A percentile compares a stretch with the other conserved stretches of the same genome.
These are phyloP conservation scores for Hirtodrosophila histrioides DNA, from an alignment of 2,888 invertebrate genomes.

Conservation along the genomic window DNA sequence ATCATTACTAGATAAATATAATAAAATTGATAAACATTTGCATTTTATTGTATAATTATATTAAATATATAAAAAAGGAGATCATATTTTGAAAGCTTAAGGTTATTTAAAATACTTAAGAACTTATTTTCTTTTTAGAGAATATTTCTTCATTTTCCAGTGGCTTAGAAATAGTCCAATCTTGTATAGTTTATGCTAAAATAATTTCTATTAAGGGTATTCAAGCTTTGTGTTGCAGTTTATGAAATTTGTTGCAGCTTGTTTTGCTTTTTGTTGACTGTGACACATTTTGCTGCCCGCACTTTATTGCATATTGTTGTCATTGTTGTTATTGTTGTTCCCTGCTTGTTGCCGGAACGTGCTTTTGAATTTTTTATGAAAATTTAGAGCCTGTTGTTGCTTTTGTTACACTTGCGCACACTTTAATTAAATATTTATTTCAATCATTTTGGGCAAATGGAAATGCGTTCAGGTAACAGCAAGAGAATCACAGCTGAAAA, in stretches of 20 bases:
- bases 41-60: too few relatives aligned
- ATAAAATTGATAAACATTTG: too few relatives aligned
- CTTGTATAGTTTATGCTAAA: too few relatives aligned
- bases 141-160: too few relatives aligned
- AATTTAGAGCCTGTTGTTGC: conserved; percentile 63
- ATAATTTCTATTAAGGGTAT: conserved; percentile 4
- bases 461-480: conserved; percentile 37
- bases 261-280: conserved; percentile 29
- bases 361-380: conserved; percentile 79
- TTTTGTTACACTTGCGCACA: conserved; percentile 60
- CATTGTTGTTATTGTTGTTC: conserved; percentile 29
- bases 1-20: too few relatives aligned
- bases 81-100: too few relatives aligned
- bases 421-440: conserved; percentile 81
- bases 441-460: conserved; percentile 66
- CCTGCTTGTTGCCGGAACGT: conserved; percentile 53
- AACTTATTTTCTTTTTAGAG: too few relatives aligned
- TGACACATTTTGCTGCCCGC: conserved; percentile 63
- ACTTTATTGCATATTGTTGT: conserved; percentile 60
- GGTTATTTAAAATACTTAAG: too few relatives aligned
- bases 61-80: too few relatives aligned
- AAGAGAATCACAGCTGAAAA: conserved; percentile 31
- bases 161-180: too few relatives aligned
- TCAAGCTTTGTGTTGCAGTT: not conserved
- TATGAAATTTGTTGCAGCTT: not conserved